Evolutionary conservation across 2,888 invertebrate species (phyloP).

Genomic region (Callimorpha dominula): DNA sequence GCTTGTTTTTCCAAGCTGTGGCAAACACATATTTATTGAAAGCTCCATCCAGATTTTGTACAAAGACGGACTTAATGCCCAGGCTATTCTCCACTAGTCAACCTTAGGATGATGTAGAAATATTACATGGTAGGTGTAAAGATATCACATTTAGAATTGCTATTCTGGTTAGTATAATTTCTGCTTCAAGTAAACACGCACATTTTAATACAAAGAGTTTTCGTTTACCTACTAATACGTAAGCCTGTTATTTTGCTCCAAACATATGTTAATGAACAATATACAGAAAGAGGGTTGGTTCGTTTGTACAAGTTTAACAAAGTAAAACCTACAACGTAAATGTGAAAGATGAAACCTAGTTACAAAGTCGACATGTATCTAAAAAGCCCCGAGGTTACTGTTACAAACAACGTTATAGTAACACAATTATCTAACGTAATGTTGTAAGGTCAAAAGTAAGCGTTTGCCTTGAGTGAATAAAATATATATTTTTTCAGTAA

Average conservation of each 20-base stretch:
- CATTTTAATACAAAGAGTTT: too few species aligned
- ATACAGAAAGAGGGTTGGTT: not conserved
- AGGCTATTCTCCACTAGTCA: too few species aligned
- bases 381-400: not conserved
- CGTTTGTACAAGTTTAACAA: constrained; percentile 4
- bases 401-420: constrained; percentile 4
- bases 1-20: too few species aligned
- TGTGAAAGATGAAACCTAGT: not conserved
- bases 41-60: too few species aligned
- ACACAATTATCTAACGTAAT: constrained; percentile 1
- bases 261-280: not conserved
- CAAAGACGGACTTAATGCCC: too few species aligned
- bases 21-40: too few species aligned
- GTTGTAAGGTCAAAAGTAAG: not conserved
- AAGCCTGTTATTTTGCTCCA: not conserved
- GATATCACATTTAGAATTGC: too few species aligned
- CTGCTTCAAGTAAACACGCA: too few species aligned
- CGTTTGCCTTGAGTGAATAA: not conserved
- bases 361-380: constrained; percentile 4
- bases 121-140: too few species aligned
- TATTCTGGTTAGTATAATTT: too few species aligned
- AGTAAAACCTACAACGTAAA: not conserved
- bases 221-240: not conserved
- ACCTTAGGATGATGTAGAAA: too few species aligned
- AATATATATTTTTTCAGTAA: not conserved